Evolutionary conservation across 2,888 invertebrate species (phyloP).

Genomic region (Allacma fusca): DNA sequence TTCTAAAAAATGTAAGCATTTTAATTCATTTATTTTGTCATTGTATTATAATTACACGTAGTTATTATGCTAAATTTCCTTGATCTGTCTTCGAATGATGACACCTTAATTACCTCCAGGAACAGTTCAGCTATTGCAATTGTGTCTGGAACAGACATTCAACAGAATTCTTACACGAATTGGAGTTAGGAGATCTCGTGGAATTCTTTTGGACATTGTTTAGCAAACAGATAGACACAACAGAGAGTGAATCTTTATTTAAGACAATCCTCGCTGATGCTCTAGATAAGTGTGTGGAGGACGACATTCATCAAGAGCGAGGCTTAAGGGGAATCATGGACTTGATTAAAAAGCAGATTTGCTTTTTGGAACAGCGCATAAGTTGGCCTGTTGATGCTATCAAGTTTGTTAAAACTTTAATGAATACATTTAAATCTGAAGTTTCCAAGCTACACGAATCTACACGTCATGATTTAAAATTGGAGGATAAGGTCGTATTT

Average conservation of each 20-base stretch:
- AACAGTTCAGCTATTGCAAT: constrained; percentile 53
- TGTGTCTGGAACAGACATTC: constrained; percentile 57
- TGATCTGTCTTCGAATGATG: not conserved
- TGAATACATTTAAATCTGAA: constrained; percentile 46
- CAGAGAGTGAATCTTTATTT: constrained; percentile 49
- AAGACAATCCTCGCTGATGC: constrained; percentile 53
- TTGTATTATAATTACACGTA: not conserved
- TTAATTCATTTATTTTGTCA: too few relatives aligned
- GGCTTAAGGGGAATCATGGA: constrained; percentile 31
- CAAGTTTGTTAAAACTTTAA: constrained; percentile 49
- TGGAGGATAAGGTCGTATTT: constrained; percentile 35
- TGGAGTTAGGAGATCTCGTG: constrained; percentile 47
- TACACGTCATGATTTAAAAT: constrained; percentile 8
- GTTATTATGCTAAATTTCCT: not conserved
- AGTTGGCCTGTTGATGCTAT: constrained; percentile 57
- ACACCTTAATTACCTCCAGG: constrained; percentile 42
- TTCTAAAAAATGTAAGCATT: constrained; percentile 54
- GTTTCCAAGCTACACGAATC: constrained; percentile 16
- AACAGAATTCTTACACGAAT: constrained; percentile 53
- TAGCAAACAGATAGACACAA: constrained; percentile 43
- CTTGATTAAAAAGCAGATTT: constrained; percentile 52
- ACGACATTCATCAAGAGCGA: not conserved
- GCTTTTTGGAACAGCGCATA: constrained; percentile 52
- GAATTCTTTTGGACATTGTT: constrained; percentile 54
- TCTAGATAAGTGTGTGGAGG: constrained; percentile 50